A percentile compares a stretch with the other conserved stretches of the same genome.
phyloP scores from a whole-genome alignment of 2,113 vertebrate genomes.

The Montifringilla adamsi region DNA sequence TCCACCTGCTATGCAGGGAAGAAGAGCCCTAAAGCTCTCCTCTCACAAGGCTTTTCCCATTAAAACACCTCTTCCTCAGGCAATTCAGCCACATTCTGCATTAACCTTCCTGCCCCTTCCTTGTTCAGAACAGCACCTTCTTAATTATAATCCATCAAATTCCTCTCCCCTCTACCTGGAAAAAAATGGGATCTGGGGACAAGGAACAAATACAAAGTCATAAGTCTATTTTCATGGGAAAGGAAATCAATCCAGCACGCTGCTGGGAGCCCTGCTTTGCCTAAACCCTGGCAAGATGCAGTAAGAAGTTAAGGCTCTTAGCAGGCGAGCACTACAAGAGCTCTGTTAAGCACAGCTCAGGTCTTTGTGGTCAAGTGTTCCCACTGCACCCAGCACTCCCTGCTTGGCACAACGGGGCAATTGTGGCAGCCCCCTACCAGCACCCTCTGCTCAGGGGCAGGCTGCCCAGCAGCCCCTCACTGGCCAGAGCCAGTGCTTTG shows the following conservation, averaged over 20 bases:
- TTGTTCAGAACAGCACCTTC: background rate
- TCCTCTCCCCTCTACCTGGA: background rate
- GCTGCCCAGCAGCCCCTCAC: background rate
- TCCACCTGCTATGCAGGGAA: background rate
- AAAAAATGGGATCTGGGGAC: slow-evolving; percentile 24
- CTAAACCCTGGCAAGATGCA: slow-evolving; percentile 45
- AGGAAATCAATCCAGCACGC: background rate
- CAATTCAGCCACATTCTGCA: background rate
- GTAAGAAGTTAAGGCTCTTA: slow-evolving; percentile 65
- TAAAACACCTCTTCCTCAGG: background rate
- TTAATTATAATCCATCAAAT: slow-evolving; percentile 47
- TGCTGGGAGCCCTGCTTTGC: slow-evolving; percentile 46
- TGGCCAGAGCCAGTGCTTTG: background rate
- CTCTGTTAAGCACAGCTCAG: background rate
- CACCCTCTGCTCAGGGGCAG: background rate
- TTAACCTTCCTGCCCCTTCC: background rate
- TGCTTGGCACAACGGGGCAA: accelerated
- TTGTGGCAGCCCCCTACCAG: background rate
- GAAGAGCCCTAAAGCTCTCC: background rate
- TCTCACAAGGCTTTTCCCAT: background rate
- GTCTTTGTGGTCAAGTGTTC: background rate
- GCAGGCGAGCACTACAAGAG: background rate
- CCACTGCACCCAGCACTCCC: accelerated
- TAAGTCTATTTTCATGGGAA: slow-evolving; percentile 54
- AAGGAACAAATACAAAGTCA: background rate